Evolutionary conservation across 2,113 vertebrate species (phyloP).

Genomic region (Opisthocomus hoazin): DNA sequence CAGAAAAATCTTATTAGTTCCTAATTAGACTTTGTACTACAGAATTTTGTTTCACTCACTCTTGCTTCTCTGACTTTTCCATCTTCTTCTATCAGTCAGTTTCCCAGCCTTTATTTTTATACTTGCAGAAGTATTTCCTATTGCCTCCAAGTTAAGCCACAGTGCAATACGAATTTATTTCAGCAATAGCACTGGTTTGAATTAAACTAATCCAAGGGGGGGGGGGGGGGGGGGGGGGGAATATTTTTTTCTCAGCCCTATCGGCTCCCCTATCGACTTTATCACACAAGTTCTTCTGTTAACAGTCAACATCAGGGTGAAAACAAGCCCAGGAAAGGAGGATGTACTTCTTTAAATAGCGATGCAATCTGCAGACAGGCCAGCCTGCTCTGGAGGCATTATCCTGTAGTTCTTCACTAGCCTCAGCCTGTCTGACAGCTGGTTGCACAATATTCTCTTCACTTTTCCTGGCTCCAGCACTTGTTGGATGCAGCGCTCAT

Average conservation of each 20-base stretch:
- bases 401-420: not conserved
- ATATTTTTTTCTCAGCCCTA: not conserved
- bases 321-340: not conserved
- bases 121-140: not conserved
- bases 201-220: not conserved
- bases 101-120: not conserved
- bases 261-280: not conserved
- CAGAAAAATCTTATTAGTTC: slow-evolving; percentile 30
- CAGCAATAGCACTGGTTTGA: not conserved
- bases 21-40: slow-evolving; percentile 33
- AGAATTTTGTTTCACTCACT: not conserved
- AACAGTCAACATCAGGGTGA: not conserved
- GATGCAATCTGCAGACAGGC: not conserved
- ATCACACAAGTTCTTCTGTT: not conserved
- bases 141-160: not conserved
- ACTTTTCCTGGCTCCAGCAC: not conserved
- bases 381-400: not conserved
- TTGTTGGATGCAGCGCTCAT: not conserved
- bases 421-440: not conserved
- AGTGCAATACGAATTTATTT: not conserved
- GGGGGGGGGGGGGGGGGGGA: not conserved
- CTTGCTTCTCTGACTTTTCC: not conserved
- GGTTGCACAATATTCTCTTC: not conserved
- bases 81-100: not conserved
- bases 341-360: not conserved